phyloP scores from a whole-genome alignment of 2,113 vertebrate species.

The Corapipo altera region DNA sequence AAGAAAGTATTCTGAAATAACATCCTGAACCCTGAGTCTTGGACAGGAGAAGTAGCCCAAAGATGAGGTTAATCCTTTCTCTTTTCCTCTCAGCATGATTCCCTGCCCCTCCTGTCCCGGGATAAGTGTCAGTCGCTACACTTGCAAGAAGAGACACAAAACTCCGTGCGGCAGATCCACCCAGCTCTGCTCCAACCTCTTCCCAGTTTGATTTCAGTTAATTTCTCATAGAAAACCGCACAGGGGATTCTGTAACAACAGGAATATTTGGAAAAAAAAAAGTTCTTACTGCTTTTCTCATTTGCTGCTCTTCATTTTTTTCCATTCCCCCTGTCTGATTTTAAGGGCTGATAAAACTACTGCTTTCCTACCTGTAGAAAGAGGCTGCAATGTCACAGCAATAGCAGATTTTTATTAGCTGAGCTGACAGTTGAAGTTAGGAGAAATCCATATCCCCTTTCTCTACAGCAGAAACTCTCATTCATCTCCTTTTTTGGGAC shows the following conservation, averaged over 20 bases:
- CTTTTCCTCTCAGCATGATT: background rate
- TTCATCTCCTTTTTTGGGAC: background rate
- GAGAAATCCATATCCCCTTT: background rate
- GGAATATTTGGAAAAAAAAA: background rate
- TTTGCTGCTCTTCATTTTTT: background rate
- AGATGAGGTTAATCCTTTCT: background rate
- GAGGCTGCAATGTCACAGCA: background rate
- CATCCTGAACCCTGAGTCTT: background rate
- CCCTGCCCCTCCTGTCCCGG: background rate
- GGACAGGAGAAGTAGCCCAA: background rate
- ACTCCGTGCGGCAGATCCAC: background rate
- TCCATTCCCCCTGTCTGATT: background rate
- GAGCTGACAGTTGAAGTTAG: background rate
- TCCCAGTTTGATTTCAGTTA: background rate
- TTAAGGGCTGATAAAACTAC: background rate
- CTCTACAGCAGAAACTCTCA: background rate
- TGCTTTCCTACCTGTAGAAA: background rate
- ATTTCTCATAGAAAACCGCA: background rate
- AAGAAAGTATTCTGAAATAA: background rate
- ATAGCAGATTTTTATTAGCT: background rate
- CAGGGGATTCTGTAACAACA: background rate
- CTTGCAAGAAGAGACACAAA: fast-evolving
- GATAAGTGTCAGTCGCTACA: background rate
- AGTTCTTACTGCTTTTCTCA: fast-evolving
- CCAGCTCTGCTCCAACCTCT: background rate